Conservation (phyloP, 92 coral and sea anemone species). For the Montipora capitata region DNA sequence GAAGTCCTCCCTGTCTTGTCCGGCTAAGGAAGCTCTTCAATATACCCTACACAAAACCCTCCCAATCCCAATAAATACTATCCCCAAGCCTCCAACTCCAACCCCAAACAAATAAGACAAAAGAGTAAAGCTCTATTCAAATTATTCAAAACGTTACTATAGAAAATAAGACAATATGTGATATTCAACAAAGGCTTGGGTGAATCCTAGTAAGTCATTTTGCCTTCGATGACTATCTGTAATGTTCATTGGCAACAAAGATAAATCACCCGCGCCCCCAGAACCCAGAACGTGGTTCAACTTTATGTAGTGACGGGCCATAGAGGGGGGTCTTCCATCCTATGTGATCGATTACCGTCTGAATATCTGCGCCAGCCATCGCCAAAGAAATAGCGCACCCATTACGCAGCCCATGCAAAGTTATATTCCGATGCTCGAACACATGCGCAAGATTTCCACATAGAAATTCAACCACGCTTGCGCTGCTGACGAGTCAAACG, state of each 20-base stretch:
- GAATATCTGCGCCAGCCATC: not conserved
- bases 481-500: slow-evolving; percentile 3
- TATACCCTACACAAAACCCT: too few relatives aligned
- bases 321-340: slow-evolving; percentile 5
- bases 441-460: not conserved
- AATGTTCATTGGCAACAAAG: slow-evolving; percentile 2
- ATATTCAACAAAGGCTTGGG: slow-evolving; percentile 11
- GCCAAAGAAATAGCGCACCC: not conserved
- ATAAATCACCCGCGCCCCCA: slow-evolving; percentile 2
- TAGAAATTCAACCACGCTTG: not conserved
- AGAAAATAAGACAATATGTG: too few relatives aligned
- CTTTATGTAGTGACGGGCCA: slow-evolving; percentile 15
- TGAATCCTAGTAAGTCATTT: slow-evolving; percentile 2
- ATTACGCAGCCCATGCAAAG: not conserved
- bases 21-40: too few relatives aligned
- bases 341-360: slow-evolving; percentile 10
- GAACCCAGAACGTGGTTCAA: not conserved
- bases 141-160: too few relatives aligned
- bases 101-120: too few relatives aligned
- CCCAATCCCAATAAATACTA: too few relatives aligned
- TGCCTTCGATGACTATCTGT: not conserved
- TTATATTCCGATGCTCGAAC: not conserved
- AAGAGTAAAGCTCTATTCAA: too few relatives aligned
- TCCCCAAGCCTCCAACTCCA: too few relatives aligned
- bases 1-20: too few relatives aligned